Conservation (phyloP, 2,888 invertebrate genomes). For the Euproctis similis region DNA sequence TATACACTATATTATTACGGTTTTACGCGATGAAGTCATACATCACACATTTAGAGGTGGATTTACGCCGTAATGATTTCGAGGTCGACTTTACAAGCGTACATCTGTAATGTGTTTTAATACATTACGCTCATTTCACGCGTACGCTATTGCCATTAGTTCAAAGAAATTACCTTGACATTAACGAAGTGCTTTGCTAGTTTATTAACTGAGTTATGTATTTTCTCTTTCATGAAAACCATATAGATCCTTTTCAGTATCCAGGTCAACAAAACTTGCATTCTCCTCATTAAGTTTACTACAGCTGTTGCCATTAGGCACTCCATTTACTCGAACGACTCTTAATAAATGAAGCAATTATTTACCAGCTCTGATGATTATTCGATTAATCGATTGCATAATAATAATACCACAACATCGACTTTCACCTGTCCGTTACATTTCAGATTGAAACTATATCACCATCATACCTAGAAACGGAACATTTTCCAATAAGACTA, state of each 20-base stretch:
- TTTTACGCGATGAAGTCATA: conserved; percentile 35
- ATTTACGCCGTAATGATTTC: conserved; percentile 33
- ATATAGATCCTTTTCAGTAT: no score
- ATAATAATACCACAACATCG: conserved; percentile 37
- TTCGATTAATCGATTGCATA: conserved; percentile 27
- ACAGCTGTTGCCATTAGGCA: no score
- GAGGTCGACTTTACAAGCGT: conserved; percentile 23
- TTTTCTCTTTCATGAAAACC: conserved; percentile 30
- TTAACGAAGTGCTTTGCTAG: conserved; percentile 33
- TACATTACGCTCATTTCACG: conserved; percentile 26
- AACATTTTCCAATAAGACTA: conserved; percentile 63
- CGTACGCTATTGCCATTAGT: conserved; percentile 38
- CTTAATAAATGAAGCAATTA: no score
- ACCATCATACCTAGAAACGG: conserved; percentile 51
- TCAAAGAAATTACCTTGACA: conserved; percentile 46
- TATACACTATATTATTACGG: no score
- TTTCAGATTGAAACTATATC: conserved; percentile 53
- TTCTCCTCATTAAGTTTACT: no score
- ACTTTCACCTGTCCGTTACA: conserved; percentile 62
- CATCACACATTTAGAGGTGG: conserved; percentile 26
- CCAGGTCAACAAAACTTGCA: no score
- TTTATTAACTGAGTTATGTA: conserved; percentile 27
- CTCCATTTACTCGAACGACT: conserved; percentile 20
- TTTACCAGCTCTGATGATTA: no score
- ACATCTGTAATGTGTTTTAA: conserved; percentile 27